These are phyloP conservation scores for Leontocebus nigricollis DNA, from an alignment of 2,797 vertebrate species.

Conservation along the genomic window DNA sequence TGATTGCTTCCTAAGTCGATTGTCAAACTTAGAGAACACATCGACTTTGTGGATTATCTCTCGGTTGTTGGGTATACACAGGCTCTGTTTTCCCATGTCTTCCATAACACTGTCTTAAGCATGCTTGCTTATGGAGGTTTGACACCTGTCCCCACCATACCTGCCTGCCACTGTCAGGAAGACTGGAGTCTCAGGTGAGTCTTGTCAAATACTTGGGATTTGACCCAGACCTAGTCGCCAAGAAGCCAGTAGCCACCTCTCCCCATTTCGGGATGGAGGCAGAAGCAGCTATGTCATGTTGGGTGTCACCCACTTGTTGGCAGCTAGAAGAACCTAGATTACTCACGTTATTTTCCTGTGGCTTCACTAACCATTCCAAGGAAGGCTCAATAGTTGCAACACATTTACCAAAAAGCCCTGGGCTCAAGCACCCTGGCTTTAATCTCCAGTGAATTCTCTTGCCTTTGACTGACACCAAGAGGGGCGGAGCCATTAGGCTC, in stretches of 20 bases:
- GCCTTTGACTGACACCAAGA: background rate
- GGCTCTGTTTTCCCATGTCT: background rate
- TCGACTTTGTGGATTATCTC: rapidly evolving
- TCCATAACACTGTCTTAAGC: rapidly evolving
- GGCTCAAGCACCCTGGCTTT: background rate
- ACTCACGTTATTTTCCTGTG: conserved; percentile 52
- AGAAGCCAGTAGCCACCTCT: background rate
- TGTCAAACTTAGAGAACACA: background rate
- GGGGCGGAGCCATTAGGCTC: background rate
- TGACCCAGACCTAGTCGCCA: background rate
- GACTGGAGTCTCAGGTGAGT: background rate
- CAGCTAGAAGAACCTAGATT: background rate
- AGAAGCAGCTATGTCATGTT: background rate
- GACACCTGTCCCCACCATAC: background rate
- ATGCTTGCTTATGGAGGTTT: rapidly evolving
- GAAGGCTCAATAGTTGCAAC: background rate
- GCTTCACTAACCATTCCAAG: conserved; percentile 3
- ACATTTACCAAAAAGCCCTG: conserved; percentile 30
- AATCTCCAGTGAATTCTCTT: background rate
- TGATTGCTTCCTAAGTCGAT: background rate
- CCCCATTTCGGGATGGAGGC: background rate
- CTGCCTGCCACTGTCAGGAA: background rate
- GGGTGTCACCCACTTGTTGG: conserved; percentile 39
- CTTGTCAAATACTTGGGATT: background rate
- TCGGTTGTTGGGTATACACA: rapidly evolving